Evolutionary conservation across 2,797 vertebrate species (phyloP).

Genomic region (Danio kyathit): DNA sequence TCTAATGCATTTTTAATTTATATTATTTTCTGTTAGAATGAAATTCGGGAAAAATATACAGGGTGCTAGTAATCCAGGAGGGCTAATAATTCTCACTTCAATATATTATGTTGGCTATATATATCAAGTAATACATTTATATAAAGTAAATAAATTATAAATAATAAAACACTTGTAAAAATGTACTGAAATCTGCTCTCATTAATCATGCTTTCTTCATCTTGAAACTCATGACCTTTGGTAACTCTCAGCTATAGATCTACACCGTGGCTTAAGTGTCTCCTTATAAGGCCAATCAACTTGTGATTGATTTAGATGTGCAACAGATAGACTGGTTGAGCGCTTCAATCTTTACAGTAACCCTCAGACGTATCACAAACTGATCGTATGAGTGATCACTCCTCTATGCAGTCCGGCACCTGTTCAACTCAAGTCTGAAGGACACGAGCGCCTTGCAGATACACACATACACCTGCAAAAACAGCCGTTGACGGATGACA

Average conservation of each 20-base stretch:
- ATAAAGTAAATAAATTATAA: too few species aligned
- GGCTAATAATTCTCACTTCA: too few species aligned
- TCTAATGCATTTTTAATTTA: too few species aligned
- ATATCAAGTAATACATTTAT: too few species aligned
- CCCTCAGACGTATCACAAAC: conserved; percentile 30
- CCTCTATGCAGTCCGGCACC: conserved; percentile 18
- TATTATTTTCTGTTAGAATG: too few species aligned
- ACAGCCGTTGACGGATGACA: conserved; percentile 23
- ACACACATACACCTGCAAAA: conserved; percentile 31
- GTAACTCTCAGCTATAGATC: not conserved
- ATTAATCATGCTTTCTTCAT: not conserved
- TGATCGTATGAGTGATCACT: conserved; percentile 2
- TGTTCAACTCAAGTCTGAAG: conserved; percentile 15
- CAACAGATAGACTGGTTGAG: not conserved
- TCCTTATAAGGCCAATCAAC: conserved; percentile 16
- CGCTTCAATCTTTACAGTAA: conserved; percentile 6
- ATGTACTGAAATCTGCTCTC: not conserved
- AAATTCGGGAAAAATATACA: too few species aligned
- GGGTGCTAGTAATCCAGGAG: too few species aligned
- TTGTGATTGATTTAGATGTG: not conserved
- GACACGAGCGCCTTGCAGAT: not conserved
- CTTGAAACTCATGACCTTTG: not conserved
- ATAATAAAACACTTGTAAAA: not conserved
- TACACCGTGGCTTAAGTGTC: not conserved
- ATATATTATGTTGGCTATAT: too few species aligned